These are phyloP conservation scores for Phalangium opilio DNA, from an alignment of 2,888 invertebrate species.

Conservation along the genomic window DNA sequence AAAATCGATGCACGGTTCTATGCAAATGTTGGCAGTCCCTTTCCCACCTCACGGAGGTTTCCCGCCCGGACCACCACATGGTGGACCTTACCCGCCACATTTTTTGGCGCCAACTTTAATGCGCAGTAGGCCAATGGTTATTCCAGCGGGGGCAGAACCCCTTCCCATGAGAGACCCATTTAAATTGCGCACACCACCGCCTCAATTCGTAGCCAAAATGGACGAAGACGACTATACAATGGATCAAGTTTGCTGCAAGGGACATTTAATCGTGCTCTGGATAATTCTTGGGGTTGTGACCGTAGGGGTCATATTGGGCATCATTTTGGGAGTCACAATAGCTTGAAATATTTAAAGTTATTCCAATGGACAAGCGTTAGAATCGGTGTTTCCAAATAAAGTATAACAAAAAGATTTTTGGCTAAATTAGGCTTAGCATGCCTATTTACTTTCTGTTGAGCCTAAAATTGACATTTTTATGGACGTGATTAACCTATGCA, in stretches of 20 bases:
- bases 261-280: conserved; percentile 26
- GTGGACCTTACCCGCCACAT: conserved; percentile 14
- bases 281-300: conserved; percentile 25
- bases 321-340: conserved; percentile 22
- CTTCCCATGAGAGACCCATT: conserved; percentile 21
- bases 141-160: conserved; percentile 21
- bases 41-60: conserved; percentile 6
- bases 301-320: conserved; percentile 24
- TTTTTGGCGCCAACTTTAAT: conserved; percentile 20
- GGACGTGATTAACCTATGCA: too few relatives aligned
- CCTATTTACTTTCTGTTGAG: too few relatives aligned
- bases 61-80: conserved; percentile 8
- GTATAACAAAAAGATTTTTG: too few relatives aligned
- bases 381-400: too few relatives aligned
- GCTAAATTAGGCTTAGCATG: too few relatives aligned
- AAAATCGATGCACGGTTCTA: conserved; percentile 16
- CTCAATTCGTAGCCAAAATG: conserved; percentile 8
- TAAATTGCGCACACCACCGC: conserved; percentile 14
- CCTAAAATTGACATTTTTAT: too few relatives aligned
- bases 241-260: conserved; percentile 22
- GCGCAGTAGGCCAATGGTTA: conserved; percentile 20
- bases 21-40: conserved; percentile 8
- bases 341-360: too few relatives aligned
- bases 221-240: conserved; percentile 12
- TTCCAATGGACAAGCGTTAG: too few relatives aligned